Percentiles rank a stretch among this genome's conserved stretches.
phyloP scores from a whole-genome alignment of 2,888 invertebrate species.

The Trissolcus brochymenae region DNA sequence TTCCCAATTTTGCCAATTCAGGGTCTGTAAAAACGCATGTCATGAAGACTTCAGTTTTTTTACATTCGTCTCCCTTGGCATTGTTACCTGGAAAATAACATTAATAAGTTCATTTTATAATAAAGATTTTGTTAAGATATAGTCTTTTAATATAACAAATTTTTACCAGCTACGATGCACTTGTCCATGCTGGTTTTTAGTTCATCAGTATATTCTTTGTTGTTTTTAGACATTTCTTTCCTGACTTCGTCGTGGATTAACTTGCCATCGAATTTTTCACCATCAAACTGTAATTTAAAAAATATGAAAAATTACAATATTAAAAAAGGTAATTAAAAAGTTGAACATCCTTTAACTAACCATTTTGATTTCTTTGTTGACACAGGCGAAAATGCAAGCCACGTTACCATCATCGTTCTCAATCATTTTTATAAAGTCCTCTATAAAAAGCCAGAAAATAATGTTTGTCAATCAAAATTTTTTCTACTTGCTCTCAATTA shows the following conservation, averaged over 20 bases:
- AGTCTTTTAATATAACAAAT: no score
- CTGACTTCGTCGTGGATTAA: background rate
- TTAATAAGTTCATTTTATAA: background rate
- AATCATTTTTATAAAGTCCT: conserved; percentile 12
- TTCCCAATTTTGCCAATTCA: background rate
- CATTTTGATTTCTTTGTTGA: conserved; percentile 8
- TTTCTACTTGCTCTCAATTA: no score
- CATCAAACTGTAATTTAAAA: conserved; percentile 16
- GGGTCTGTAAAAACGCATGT: background rate
- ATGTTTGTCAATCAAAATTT: no score
- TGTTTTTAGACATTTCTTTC: background rate
- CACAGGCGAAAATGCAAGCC: conserved; percentile 14
- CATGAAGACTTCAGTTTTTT: conserved; percentile 4
- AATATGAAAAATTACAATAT: background rate
- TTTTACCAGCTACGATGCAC: conserved; percentile 6
- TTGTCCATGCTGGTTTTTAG: background rate
- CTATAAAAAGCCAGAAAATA: background rate
- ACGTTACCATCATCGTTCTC: conserved; percentile 2
- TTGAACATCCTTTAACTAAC: background rate
- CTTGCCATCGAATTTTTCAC: background rate
- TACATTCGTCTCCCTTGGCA: background rate
- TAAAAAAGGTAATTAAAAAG: no score
- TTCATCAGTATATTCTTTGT: background rate
- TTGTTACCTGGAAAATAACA: background rate
- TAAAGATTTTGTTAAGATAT: no score